Conservation (phyloP, 2,797 vertebrate genomes). For the Notoglanidium macrostoma region DNA sequence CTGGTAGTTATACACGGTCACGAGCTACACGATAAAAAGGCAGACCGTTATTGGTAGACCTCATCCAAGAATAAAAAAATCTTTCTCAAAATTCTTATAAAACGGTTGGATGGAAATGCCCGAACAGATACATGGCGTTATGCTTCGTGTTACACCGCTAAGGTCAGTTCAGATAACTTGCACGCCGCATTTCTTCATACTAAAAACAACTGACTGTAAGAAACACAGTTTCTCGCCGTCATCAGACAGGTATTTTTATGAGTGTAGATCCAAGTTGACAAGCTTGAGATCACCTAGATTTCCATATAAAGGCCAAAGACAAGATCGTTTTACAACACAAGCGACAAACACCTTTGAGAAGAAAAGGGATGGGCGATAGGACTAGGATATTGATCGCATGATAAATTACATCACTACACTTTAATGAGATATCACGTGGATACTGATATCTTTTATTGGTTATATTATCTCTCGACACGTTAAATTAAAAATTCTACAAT, state of each 20-base stretch:
- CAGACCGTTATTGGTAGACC: neutral
- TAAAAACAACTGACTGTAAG: neutral
- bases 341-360: neutral
- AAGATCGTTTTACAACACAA: neutral
- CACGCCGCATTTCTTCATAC: neutral
- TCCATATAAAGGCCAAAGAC: neutral
- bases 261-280: neutral
- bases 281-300: neutral
- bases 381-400: no score
- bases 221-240: neutral
- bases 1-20: neutral
- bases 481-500: neutral
- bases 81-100: neutral
- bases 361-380: no score
- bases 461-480: neutral
- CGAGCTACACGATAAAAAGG: neutral
- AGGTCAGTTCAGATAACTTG: neutral
- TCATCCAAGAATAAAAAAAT: neutral
- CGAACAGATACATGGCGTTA: neutral
- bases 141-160: neutral
- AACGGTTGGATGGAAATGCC: neutral
- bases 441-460: neutral
- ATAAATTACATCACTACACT: neutral
- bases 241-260: neutral
- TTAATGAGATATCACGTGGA: neutral